Evolutionary conservation across 2,113 vertebrate species (phyloP).

Genomic region (Oreochromis tanganicae): DNA sequence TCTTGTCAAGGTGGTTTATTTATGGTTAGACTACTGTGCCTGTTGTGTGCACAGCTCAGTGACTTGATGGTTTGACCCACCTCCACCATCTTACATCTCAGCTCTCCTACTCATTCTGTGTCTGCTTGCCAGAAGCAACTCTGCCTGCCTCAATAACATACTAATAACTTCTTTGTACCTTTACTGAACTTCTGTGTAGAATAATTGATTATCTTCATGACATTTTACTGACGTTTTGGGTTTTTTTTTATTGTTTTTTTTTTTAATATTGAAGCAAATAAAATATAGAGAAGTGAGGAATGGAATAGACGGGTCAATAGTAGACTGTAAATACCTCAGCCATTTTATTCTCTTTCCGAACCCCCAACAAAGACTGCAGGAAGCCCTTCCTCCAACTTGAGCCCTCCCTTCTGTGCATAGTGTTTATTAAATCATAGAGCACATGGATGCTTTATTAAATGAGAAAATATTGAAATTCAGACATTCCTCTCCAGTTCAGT

Average conservation of each 20-base stretch:
- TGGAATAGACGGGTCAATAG: neutral
- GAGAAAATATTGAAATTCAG: constrained; percentile 60
- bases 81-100: constrained; percentile 8
- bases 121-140: neutral
- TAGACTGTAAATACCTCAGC: neutral
- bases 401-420: neutral
- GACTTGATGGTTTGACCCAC: constrained; percentile 24
- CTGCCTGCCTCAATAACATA: neutral
- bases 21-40: constrained; percentile 5
- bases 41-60: constrained; percentile 24
- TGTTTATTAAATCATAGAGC: constrained; percentile 62
- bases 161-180: neutral
- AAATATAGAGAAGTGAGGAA: neutral
- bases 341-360: neutral
- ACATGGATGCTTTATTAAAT: constrained; percentile 55
- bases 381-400: neutral
- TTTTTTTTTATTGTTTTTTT: fast-evolving
- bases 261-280: neutral
- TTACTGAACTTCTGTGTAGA: neutral
- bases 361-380: neutral
- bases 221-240: neutral
- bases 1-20: constrained; percentile 51
- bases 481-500: constrained; percentile 53
- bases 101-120: neutral
- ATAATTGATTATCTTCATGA: neutral